Conservation (phyloP, 2,888 invertebrate species). For the Ormia ochracea region DNA sequence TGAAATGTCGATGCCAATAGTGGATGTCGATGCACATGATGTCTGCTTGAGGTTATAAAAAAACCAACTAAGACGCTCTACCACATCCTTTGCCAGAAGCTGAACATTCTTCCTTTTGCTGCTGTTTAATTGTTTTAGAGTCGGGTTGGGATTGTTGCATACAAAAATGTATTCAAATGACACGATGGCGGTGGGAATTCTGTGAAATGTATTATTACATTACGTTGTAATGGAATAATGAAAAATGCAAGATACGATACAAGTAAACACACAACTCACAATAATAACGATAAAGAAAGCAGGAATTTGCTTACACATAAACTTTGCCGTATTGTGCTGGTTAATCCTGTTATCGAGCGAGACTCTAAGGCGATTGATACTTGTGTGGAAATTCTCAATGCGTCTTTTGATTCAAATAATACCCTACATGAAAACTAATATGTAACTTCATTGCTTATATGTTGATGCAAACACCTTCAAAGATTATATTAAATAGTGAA, state of each 20-base stretch:
- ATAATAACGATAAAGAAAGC: background rate
- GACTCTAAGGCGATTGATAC: slow-evolving; percentile 23
- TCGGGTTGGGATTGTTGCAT: slow-evolving; percentile 70
- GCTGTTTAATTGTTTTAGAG: slow-evolving; percentile 76
- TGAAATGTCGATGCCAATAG: slow-evolving; percentile 33
- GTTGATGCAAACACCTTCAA: too few species aligned
- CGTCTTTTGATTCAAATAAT: background rate
- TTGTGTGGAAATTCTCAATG: background rate
- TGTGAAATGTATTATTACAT: slow-evolving; percentile 16
- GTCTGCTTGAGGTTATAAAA: background rate
- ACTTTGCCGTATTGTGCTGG: slow-evolving; percentile 74
- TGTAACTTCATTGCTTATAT: background rate
- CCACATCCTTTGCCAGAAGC: slow-evolving; percentile 37
- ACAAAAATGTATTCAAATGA: background rate
- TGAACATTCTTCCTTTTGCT: slow-evolving; percentile 42
- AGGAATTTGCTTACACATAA: slow-evolving; percentile 58
- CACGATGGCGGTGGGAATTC: slow-evolving; percentile 21
- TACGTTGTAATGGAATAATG: slow-evolving; percentile 28
- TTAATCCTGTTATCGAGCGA: slow-evolving; percentile 67
- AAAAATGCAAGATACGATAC: slow-evolving; percentile 25
- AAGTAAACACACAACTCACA: slow-evolving; percentile 15
- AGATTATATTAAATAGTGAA: too few species aligned
- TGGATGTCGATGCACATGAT: background rate
- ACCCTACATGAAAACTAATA: background rate
- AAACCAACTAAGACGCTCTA: background rate